Base-by-base conservation (phyloP, 1,140 invertebrate genomes). In the Sitobion miscanthi region DNA sequence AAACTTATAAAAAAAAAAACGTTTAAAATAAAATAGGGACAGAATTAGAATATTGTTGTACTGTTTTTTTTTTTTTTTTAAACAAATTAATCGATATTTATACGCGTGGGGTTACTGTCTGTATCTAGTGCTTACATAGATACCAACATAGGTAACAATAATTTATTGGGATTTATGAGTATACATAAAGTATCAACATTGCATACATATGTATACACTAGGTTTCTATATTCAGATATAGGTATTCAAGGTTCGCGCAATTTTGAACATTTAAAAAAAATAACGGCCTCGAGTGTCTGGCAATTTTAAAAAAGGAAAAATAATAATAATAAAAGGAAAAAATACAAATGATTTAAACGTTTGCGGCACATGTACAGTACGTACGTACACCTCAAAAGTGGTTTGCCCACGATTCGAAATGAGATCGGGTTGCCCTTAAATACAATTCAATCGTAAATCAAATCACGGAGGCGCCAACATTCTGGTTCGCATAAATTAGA, bases 401-500 rank as follows among this genome's bases (percentile, higher is more conserved):
- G 90, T 91, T 91, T 69, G 90, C 90, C 90, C 90, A 91, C 90
- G 90, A 49, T 47, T 91, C 45, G 4, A 91, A 91, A 91, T 91
- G 69, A 47, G 62, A 91, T 91, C 90, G 77, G 90, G 69, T 91
- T 42, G 90, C 90, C 90, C 90, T 91, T 82, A 91, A 91, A 91
- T 91, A 91, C 30, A 38, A 91, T 83, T 91, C 77, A 3, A 14
- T 83, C 90, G 90, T 91, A 91, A 91, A 91, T 91, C 90, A 91
- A 83, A 91, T n/a, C 69, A 49, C n/a, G 47, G 90, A 83, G 90
- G 90, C 90, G 90, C 90, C 90, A 91, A 91, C 90, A 91, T 91
- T 91, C 90, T 91, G 90, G 69, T 83, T 83, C 69, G 90, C 90
- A 91, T 91, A 91, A 91, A 91, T 91, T 91, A 91, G 69, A 91